Evolutionary conservation across 2,113 vertebrate genomes (phyloP).

Genomic region (Phalacrocorax aristotelis): DNA sequence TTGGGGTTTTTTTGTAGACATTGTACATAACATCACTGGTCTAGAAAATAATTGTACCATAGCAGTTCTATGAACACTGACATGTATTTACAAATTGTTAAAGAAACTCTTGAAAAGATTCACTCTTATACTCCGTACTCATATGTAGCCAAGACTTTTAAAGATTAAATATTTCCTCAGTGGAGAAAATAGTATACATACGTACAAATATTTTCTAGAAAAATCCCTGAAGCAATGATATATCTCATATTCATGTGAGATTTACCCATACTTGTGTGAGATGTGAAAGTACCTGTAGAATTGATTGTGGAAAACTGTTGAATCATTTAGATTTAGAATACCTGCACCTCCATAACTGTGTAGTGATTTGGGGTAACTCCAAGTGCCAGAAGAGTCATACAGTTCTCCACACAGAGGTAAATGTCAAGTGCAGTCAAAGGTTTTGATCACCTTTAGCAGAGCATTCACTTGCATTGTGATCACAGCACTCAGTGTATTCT

Average conservation of each 20-base stretch:
- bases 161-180: not conserved
- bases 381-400: not conserved
- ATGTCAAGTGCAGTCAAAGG: not conserved
- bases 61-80: not conserved
- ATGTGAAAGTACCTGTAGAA: not conserved
- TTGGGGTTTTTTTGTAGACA: not conserved
- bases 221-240: not conserved
- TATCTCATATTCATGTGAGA: not conserved
- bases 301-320: not conserved
- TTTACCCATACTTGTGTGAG: not conserved
- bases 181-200: not conserved
- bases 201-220: not conserved
- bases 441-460: not conserved
- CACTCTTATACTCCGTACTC: not conserved
- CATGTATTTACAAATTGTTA: not conserved
- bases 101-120: not conserved
- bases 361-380: not conserved
- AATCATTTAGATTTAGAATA: not conserved
- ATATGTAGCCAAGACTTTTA: not conserved
- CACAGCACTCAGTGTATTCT: not conserved
- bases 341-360: not conserved
- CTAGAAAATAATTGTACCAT: not conserved
- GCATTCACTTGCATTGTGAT: not conserved
- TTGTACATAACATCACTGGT: not conserved
- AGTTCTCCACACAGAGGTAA: not conserved